phyloP scores from a whole-genome alignment of 2,888 invertebrate species.

The Entomobrya multifasciata region DNA sequence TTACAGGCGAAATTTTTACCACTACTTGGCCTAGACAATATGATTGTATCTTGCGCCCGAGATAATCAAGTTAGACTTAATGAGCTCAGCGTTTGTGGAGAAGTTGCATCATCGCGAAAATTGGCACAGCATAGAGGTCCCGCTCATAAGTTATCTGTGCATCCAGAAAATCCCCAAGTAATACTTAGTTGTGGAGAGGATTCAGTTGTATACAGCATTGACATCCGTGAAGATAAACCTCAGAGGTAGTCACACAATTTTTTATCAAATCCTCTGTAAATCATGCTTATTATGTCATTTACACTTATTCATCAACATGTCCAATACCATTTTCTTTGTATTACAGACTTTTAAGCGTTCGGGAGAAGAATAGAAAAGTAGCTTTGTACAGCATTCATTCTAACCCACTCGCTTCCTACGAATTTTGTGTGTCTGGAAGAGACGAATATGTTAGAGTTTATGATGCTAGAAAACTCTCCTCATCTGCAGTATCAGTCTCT shows the following conservation, averaged over 20 bases:
- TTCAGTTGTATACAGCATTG: conserved; percentile 89
- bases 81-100: conserved; percentile 83
- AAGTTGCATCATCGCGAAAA: conserved; percentile 84
- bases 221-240: conserved; percentile 88
- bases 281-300: too few relatives aligned
- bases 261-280: not conserved
- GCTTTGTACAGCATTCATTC: conserved; percentile 93
- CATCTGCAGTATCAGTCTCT: conserved; percentile 57
- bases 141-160: conserved; percentile 92
- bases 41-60: conserved; percentile 92
- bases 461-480: conserved; percentile 83
- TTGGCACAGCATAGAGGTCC: conserved; percentile 88
- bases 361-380: conserved; percentile 84
- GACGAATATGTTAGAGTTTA: conserved; percentile 90
- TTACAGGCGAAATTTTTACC: conserved; percentile 90
- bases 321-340: not conserved
- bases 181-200: conserved; percentile 94
- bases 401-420: conserved; percentile 89
- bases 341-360: conserved; percentile 81
- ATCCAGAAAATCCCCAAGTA: conserved; percentile 88
- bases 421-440: conserved; percentile 92
- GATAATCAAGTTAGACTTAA: conserved; percentile 91
- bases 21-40: conserved; percentile 86
- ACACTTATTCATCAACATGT: not conserved
- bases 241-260: conserved; percentile 80